Percentiles rank a stretch among this genome's conserved stretches.
These are phyloP conservation scores for Meriones psammophilus DNA, from an alignment of 2,797 vertebrate genomes.

Conservation along the genomic window DNA sequence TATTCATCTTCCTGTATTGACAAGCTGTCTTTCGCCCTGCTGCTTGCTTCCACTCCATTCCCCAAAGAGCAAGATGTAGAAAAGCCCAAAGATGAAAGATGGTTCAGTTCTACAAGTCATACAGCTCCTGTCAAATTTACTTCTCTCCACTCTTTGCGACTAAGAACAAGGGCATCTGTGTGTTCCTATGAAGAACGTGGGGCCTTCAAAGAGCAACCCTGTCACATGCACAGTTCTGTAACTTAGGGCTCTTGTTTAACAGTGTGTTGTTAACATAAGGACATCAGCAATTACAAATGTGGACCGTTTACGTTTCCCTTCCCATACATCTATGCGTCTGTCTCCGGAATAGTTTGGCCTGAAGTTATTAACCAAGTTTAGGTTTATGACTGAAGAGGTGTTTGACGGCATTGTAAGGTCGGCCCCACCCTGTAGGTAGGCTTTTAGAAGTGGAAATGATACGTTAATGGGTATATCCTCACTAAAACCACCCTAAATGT, in stretches of 20 bases:
- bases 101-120: neutral
- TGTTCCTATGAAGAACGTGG: neutral
- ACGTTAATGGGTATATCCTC: neutral
- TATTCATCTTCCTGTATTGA: neutral
- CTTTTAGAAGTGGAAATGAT: neutral
- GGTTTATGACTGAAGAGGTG: neutral
- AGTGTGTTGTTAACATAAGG: neutral
- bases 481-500: neutral
- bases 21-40: neutral
- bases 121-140: neutral
- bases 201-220: neutral
- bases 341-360: conserved; percentile 4
- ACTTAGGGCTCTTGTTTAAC: neutral
- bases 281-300: conserved; percentile 9
- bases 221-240: neutral
- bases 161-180: neutral
- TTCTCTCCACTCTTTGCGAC: neutral
- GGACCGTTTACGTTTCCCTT: neutral
- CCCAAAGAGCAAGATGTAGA: neutral
- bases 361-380: conserved; percentile 3
- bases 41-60: neutral
- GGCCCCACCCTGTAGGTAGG: neutral
- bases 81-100: conserved; percentile 12
- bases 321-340: neutral
- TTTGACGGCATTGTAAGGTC: neutral